These are phyloP conservation scores for Camarhynchus parvulus DNA, from an alignment of 2,113 vertebrate species.

Conservation along the genomic window DNA sequence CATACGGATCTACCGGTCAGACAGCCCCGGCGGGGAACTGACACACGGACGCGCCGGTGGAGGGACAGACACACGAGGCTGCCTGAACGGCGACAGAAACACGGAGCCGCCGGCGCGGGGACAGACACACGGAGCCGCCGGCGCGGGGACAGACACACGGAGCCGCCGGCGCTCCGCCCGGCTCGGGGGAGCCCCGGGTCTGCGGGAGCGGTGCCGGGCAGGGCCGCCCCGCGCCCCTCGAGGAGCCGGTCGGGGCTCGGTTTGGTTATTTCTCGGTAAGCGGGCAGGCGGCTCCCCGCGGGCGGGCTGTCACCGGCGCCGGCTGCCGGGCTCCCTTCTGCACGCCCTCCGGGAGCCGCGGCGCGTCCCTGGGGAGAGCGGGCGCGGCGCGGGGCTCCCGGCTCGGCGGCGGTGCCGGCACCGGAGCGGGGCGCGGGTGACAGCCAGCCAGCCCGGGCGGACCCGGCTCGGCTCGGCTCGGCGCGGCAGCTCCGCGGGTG, in stretches of 20 bases:
- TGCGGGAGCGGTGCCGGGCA: background rate
- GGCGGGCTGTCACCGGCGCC: background rate
- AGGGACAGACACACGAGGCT: no score
- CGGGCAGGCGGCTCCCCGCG: background rate
- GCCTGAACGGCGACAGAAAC: no score
- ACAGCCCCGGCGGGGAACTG: background rate
- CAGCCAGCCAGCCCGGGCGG: background rate
- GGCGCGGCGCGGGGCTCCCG: background rate
- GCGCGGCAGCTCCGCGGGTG: no score
- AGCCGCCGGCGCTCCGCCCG: background rate
- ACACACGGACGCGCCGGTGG: background rate
- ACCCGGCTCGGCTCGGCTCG: no score
- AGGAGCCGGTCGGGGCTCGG: background rate
- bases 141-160: background rate
- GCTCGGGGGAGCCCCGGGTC: background rate
- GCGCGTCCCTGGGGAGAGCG: background rate
- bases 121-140: background rate
- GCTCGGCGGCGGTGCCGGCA: no score
- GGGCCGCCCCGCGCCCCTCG: no score
- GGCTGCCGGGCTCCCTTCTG: background rate
- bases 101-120: no score
- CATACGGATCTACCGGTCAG: background rate
- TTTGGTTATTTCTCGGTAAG: background rate
- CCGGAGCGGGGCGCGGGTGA: background rate
- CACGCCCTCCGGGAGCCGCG: no score